Conservation (phyloP, 1,140 invertebrate genomes). For the Sitophilus oryzae region DNA sequence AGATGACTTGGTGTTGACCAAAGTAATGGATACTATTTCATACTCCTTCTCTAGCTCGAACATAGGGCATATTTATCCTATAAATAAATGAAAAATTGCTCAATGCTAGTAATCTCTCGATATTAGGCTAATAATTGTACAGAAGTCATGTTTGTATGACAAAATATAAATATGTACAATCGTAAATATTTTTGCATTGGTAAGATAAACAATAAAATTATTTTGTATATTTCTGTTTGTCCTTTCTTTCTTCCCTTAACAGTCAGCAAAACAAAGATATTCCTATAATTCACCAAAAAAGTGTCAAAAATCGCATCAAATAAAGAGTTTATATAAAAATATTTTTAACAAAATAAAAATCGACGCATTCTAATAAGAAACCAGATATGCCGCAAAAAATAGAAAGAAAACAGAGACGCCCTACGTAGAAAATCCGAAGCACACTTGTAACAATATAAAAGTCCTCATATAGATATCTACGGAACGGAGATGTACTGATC, state of each 20-base stretch:
- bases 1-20: too few relatives aligned
- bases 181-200: not conserved
- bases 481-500: conserved; percentile 46
- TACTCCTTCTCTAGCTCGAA: too few relatives aligned
- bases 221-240: too few relatives aligned
- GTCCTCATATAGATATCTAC: conserved; percentile 52
- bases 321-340: too few relatives aligned
- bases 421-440: conserved; percentile 57
- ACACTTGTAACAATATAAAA: conserved; percentile 54
- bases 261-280: too few relatives aligned
- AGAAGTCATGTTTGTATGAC: too few relatives aligned
- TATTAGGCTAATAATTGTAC: not conserved
- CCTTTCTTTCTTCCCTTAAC: not conserved
- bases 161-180: too few relatives aligned
- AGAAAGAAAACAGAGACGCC: conserved; percentile 53
- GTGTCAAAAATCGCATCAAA: too few relatives aligned
- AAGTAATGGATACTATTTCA: too few relatives aligned
- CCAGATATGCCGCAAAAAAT: conserved; percentile 50
- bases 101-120: not conserved
- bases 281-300: too few relatives aligned
- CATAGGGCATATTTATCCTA: not conserved
- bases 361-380: conserved; percentile 48
- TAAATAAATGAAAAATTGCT: not conserved
- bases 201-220: too few relatives aligned
- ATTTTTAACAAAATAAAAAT: too few relatives aligned